These are phyloP conservation scores for Dryococelus australis DNA, from an alignment of 2,888 invertebrate species.

Conservation along the genomic window DNA sequence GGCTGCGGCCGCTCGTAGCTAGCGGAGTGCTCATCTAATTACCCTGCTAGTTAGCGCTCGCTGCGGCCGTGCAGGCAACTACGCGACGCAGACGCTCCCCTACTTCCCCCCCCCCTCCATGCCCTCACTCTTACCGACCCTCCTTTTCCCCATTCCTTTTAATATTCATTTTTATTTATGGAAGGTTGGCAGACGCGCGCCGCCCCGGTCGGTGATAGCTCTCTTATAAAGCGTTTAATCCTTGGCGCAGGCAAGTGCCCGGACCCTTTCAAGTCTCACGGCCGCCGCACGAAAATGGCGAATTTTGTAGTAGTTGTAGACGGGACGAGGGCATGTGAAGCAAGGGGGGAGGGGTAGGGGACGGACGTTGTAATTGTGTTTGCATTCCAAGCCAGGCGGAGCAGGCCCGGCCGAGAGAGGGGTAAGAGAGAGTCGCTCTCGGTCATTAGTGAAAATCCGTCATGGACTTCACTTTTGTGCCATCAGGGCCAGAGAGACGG, in stretches of 20 bases:
- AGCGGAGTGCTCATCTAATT: slow-evolving; percentile 39
- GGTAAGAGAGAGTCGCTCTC: slow-evolving; percentile 30
- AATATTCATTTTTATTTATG: not conserved
- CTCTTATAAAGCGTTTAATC: slow-evolving; percentile 24
- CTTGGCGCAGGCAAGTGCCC: not conserved
- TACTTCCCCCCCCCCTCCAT: not conserved
- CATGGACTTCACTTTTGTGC: slow-evolving; percentile 35
- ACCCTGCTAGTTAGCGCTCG: slow-evolving; percentile 35
- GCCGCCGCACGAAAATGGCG: slow-evolving; percentile 16
- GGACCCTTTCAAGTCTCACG: slow-evolving; percentile 10
- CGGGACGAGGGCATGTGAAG: not conserved
- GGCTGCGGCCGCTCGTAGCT: slow-evolving; percentile 34
- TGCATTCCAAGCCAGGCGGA: slow-evolving; percentile 37
- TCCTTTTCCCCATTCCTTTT: not conserved
- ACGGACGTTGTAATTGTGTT: slow-evolving; percentile 37
- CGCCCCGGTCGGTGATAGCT: slow-evolving; percentile 18
- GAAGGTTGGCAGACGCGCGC: too few relatives aligned
- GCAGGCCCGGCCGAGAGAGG: not conserved
- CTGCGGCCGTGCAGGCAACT: not conserved
- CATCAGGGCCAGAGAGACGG: slow-evolving; percentile 26
- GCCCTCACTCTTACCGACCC: not conserved
- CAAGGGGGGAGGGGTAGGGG: not conserved
- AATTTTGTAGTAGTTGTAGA: slow-evolving; percentile 17
- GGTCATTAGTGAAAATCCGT: slow-evolving; percentile 40
- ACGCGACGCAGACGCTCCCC: too few relatives aligned